Conservation (phyloP, 2,113 vertebrate genomes). For the Lipophrys pholis region DNA sequence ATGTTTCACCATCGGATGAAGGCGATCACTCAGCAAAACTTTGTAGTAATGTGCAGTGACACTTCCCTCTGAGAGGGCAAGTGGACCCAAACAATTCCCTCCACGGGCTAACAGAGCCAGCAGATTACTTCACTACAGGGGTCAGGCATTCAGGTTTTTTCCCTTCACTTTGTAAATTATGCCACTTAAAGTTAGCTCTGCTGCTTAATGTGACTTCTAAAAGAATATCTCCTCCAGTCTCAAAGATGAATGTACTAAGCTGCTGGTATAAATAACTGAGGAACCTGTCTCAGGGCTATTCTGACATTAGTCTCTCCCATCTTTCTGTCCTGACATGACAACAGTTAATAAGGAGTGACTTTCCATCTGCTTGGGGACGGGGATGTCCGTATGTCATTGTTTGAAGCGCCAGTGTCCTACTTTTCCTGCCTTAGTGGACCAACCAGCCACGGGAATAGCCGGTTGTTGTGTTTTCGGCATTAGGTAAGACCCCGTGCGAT, state of each 20-base stretch:
- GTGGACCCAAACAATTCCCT: no score
- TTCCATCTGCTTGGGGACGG: constrained; percentile 11
- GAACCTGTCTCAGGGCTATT: neutral
- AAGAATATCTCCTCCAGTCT: neutral
- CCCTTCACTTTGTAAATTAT: no score
- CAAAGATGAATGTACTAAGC: neutral
- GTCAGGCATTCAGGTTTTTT: no score
- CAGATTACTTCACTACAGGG: no score
- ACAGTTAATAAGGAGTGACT: constrained; percentile 15
- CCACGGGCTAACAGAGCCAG: no score
- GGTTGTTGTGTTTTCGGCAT: no score
- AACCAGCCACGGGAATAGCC: no score
- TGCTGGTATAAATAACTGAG: constrained; percentile 16
- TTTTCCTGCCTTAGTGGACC: neutral
- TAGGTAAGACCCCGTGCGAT: no score
- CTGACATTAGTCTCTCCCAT: constrained; percentile 10
- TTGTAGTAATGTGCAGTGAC: no score
- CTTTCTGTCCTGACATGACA: constrained; percentile 6
- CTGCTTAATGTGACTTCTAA: neutral
- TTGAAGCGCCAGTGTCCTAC: constrained; percentile 7
- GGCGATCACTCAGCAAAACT: no score
- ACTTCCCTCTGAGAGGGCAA: no score
- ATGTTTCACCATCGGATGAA: no score
- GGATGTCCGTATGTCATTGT: neutral
- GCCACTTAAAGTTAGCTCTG: neutral